Conservation (phyloP, 2,888 invertebrate genomes). For the Urechis unicinctus region DNA sequence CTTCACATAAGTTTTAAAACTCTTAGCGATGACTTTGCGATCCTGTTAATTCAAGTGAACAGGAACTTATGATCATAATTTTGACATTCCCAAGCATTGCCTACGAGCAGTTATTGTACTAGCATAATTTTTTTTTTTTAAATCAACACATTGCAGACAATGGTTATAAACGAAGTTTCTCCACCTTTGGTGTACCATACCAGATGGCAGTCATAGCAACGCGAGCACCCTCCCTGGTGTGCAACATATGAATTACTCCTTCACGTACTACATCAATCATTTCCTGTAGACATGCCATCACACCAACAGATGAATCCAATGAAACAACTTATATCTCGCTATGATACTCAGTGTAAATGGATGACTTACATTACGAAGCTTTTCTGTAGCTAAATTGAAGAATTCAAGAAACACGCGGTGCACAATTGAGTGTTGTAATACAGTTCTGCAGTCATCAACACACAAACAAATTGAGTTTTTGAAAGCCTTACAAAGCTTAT, state of each 20-base stretch:
- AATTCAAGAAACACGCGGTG: slow-evolving; percentile 79
- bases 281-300: slow-evolving; percentile 56
- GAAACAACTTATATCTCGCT: too few relatives aligned
- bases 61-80: background rate
- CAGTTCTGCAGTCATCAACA: slow-evolving; percentile 6
- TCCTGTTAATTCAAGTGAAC: slow-evolving; percentile 52
- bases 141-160: too few relatives aligned
- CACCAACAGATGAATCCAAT: too few relatives aligned
- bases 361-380: slow-evolving; percentile 38
- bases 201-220: slow-evolving; percentile 80
- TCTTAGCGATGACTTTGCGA: slow-evolving; percentile 70
- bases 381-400: slow-evolving; percentile 62
- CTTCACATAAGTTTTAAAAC: slow-evolving; percentile 75
- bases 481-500: too few relatives aligned
- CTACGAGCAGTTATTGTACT: too few relatives aligned
- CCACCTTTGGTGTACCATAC: slow-evolving; percentile 62
- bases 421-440: slow-evolving; percentile 58
- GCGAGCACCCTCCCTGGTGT: slow-evolving; percentile 75
- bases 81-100: too few relatives aligned
- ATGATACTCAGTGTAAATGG: too few relatives aligned
- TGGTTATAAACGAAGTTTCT: too few relatives aligned
- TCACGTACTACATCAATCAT: slow-evolving; percentile 68
- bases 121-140: too few relatives aligned
- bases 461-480: background rate
- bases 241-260: slow-evolving; percentile 62